A percentile compares a stretch with the other conserved stretches of the same genome.
Conservation (phyloP, 2,797 vertebrate genomes). For the Myotis daubentonii region DNA sequence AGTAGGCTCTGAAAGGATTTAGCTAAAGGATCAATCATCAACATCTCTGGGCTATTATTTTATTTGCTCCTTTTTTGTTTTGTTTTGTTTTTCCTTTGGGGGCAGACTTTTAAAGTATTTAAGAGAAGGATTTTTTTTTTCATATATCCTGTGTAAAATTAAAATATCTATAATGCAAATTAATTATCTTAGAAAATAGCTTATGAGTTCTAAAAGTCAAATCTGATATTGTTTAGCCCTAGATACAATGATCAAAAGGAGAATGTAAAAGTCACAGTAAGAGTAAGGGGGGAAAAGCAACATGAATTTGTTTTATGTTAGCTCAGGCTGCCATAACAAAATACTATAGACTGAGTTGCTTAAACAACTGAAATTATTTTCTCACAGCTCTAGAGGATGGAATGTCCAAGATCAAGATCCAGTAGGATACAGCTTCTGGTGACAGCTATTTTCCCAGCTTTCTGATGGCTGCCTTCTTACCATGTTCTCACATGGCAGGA, state of each 20-base stretch:
- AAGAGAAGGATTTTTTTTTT: conserved; percentile 68
- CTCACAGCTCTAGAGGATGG: neutral
- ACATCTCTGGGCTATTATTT: neutral
- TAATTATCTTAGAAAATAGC: conserved; percentile 2
- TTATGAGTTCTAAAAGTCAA: conserved; percentile 7
- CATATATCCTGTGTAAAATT: conserved; percentile 64
- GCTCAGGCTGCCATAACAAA: conserved; percentile 3
- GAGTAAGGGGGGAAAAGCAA: neutral
- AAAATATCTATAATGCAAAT: conserved; percentile 26
- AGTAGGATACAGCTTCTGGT: neutral
- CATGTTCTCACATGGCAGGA: neutral
- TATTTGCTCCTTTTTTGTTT: conserved; percentile 65
- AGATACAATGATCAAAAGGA: conserved; percentile 39
- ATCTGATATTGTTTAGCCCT: neutral
- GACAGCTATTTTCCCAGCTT: neutral
- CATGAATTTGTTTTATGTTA: neutral
- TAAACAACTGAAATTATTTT: conserved; percentile 30
- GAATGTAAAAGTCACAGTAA: conserved; percentile 48
- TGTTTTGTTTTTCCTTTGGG: conserved; percentile 34
- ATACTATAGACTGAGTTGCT: neutral
- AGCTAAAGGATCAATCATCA: neutral
- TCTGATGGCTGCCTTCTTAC: neutral
- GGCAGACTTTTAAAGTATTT: conserved; percentile 70
- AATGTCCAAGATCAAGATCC: neutral
- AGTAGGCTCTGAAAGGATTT: conserved; percentile 6